Base-by-base conservation (phyloP, 1,140 invertebrate genomes). In the Daktulosphaira vitifoliae region DNA sequence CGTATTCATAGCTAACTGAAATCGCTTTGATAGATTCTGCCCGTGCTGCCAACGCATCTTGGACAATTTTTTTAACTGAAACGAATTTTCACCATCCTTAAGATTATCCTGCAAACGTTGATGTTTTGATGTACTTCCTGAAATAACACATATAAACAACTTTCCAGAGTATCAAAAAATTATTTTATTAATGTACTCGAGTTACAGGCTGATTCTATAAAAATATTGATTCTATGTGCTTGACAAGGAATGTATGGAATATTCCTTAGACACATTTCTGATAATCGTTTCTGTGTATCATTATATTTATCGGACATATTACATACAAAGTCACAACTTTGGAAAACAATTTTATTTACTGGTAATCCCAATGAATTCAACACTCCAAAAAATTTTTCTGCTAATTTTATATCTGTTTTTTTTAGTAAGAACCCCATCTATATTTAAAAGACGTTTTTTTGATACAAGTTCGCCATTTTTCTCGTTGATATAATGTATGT, bases 191-290 rank as follows among this genome's bases (percentile, higher is more conserved):
- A 48, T 20, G 48, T 23, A 37, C 44, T 64, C 9, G 59, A 29
- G 26, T 51, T 20, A 48, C 46, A 65, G 15, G 26, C n/a, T 37
- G 49, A 33, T 16, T 51, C 62, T 37, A 51, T 29, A 37, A 23
- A 26, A 33, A 46, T 65, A 38, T 51, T 65, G 29, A 38, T 50
- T 23, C 48, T 18, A 50, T 65, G 62, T 1, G 29, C 46, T 18
- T 65, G 46, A 65, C 62, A 65, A 37, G 62, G 62, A 51, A 65
- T 50, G 23, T 50, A 65, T 20, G 62, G 48, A 33, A 65, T 49
- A 33, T 13, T 50, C 29, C 22, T 23, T 37, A 44, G 16, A 11
- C 49, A 13, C 18, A 18, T 13, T 11, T 65, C 62, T 42, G 48
- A 65, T 20, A 65, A 16, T 38, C 22, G 18, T 29, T 26, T 16